Conservation (phyloP, 2,113 vertebrate species). For the Meleagris gallopavo region DNA sequence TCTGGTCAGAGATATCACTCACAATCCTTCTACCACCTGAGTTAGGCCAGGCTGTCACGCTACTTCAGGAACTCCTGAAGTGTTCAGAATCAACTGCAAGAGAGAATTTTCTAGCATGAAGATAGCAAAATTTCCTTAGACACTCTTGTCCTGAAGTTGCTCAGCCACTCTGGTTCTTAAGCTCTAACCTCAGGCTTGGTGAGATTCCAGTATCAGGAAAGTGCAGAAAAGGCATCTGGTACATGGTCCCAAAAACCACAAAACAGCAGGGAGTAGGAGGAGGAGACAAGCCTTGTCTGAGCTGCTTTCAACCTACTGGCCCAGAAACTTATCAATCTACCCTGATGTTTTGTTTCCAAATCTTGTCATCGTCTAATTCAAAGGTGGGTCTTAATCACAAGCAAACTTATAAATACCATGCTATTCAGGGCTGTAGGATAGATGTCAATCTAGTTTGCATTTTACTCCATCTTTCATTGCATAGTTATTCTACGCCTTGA, state of each 20-base stretch:
- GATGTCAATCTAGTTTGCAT: background rate
- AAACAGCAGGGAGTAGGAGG: background rate
- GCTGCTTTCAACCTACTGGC: background rate
- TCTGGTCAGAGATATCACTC: background rate
- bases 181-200: background rate
- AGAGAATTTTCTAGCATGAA: background rate
- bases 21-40: rapidly evolving
- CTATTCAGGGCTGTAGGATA: background rate
- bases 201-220: background rate
- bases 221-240: background rate
- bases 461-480: background rate
- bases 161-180: background rate
- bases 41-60: rapidly evolving
- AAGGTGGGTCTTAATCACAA: background rate
- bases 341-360: background rate
- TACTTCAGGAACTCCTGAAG: background rate
- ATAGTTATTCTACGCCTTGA: rapidly evolving
- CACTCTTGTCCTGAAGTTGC: background rate
- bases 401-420: background rate
- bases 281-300: background rate
- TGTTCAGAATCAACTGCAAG: background rate
- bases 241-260: background rate
- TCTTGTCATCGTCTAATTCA: background rate
- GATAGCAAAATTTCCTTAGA: background rate
- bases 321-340: background rate